phyloP scores from a whole-genome alignment of 2,888 invertebrate species.

The Monoplex corrugatus region DNA sequence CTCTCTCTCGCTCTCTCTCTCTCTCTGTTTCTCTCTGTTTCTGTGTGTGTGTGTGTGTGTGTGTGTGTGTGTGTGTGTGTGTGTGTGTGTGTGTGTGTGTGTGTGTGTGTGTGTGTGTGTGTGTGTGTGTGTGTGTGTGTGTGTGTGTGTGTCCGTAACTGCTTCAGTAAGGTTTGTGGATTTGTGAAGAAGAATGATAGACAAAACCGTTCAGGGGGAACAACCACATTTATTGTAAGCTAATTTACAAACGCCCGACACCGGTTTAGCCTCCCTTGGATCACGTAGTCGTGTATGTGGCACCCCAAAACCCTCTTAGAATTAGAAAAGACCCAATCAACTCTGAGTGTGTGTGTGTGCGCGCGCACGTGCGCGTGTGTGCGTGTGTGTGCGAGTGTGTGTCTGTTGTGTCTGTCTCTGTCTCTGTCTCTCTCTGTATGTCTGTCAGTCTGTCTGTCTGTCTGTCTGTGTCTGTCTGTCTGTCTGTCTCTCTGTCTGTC shows the following conservation, averaged over 20 bases:
- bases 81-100: conserved; percentile 22
- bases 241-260: too few relatives aligned
- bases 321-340: too few relatives aligned
- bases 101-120: conserved; percentile 22
- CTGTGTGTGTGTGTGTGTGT: conserved; percentile 18
- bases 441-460: conserved; percentile 84
- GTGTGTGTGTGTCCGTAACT: too few relatives aligned
- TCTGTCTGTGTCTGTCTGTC: not conserved
- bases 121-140: not conserved
- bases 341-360: too few relatives aligned
- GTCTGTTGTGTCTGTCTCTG: not conserved
- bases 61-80: not conserved
- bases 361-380: too few relatives aligned
- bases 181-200: too few relatives aligned
- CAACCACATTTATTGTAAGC: too few relatives aligned
- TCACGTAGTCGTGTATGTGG: too few relatives aligned
- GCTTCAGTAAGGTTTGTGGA: too few relatives aligned
- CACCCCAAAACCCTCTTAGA: too few relatives aligned
- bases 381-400: not conserved
- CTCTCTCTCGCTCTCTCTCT: not conserved
- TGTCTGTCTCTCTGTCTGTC: not conserved
- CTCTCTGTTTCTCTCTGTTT: not conserved
- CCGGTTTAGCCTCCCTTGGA: too few relatives aligned
- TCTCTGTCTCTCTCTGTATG: conserved; percentile 55
- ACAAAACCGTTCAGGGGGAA: too few relatives aligned